Evolutionary conservation across 2,113 vertebrate species (phyloP).

Genomic region (Hydrolagus affinis): DNA sequence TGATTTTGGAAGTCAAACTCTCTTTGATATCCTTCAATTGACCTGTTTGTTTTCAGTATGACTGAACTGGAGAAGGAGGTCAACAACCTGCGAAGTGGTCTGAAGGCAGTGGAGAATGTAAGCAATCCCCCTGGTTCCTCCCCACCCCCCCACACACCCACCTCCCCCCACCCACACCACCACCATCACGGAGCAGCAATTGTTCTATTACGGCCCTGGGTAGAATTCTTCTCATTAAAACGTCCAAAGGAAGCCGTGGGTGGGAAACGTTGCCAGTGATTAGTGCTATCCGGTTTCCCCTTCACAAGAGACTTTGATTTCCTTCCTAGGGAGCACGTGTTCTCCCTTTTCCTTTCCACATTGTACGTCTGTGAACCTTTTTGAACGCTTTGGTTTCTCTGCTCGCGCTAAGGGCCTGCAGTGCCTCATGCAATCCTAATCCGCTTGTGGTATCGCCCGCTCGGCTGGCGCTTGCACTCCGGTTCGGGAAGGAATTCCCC

Average conservation of each 20-base stretch:
- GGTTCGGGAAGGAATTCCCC: no score
- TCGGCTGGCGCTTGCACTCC: no score
- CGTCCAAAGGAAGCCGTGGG: slow-evolving; percentile 35
- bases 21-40: neutral
- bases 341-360: slow-evolving; percentile 7
- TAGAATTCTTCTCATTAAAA: slow-evolving; percentile 16
- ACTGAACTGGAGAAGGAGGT: slow-evolving; percentile 96
- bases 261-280: slow-evolving; percentile 30
- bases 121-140: slow-evolving; percentile 51
- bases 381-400: neutral
- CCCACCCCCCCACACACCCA: no score
- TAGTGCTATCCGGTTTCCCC: slow-evolving; percentile 42
- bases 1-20: neutral
- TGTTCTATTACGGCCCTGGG: neutral
- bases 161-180: slow-evolving; percentile 21
- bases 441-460: no score
- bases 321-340: slow-evolving; percentile 39
- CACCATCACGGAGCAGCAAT: neutral
- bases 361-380: neutral
- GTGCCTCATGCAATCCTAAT: no score
- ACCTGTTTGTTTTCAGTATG: slow-evolving; percentile 65
- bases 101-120: slow-evolving; percentile 86
- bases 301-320: slow-evolving; percentile 38
- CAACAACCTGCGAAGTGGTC: slow-evolving; percentile 75
- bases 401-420: no score